Evolutionary conservation across 1,140 invertebrate species (phyloP).

Genomic region (Papilio polytes): DNA sequence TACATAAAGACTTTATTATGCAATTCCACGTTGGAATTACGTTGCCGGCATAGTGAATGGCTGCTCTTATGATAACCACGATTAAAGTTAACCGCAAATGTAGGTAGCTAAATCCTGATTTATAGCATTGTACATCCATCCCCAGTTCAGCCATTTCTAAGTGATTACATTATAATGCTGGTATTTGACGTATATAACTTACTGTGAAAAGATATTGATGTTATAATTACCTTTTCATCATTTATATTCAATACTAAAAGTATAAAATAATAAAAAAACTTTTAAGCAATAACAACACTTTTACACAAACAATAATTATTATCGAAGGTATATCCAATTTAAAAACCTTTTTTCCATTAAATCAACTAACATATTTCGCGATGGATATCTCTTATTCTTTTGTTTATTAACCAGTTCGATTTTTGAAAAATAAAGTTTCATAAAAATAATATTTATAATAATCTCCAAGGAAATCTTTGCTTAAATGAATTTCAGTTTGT

Average conservation of each 20-base stretch:
- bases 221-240: no score
- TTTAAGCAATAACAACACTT: background rate
- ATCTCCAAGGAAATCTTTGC: background rate
- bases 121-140: constrained; percentile 7
- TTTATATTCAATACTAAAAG: background rate
- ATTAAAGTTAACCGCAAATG: constrained; percentile 36
- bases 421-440: no score
- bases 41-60: constrained; percentile 32
- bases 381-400: no score
- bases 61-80: constrained; percentile 40
- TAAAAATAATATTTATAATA: background rate
- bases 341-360: no score
- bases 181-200: background rate
- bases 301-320: no score
- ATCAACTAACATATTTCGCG: no score
- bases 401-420: no score
- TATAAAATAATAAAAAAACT: background rate
- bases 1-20: constrained; percentile 40
- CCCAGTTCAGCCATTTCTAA: background rate
- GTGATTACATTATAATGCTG: background rate
- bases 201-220: no score
- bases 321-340: no score
- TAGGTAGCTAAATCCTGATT: constrained; percentile 32
- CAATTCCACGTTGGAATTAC: constrained; percentile 39
- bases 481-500: background rate